phyloP scores from a whole-genome alignment of 2,888 invertebrate species.

The Galerucella calmariensis region DNA sequence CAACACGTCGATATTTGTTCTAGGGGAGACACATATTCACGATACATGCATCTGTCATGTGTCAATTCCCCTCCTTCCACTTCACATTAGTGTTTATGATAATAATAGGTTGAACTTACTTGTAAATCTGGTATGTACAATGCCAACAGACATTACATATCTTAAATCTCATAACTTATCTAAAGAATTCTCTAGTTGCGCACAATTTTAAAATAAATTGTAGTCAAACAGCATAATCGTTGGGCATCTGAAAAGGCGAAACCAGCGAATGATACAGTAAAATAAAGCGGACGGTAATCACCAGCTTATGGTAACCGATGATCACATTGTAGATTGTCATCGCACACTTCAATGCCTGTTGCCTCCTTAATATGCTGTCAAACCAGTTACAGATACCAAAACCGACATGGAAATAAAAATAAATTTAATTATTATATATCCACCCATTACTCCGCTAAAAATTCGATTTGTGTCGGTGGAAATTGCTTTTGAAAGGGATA shows the following conservation, averaged over 20 bases:
- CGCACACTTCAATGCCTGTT: conserved; percentile 46
- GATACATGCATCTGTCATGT: too few species aligned
- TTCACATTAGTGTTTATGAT: too few species aligned
- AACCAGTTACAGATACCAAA: conserved; percentile 42
- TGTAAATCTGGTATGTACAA: neutral
- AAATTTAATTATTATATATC: conserved; percentile 34
- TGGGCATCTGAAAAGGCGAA: conserved; percentile 27
- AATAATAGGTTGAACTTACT: neutral
- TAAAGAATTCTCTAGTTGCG: conserved; percentile 15
- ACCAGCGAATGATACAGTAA: conserved; percentile 34
- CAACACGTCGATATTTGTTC: too few species aligned
- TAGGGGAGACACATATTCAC: too few species aligned
- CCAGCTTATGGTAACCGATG: conserved; percentile 40
- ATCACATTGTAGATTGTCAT: conserved; percentile 51
- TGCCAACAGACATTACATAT: neutral
- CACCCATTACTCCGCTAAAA: conserved; percentile 25
- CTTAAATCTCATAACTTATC: conserved; percentile 11
- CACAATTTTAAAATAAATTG: conserved; percentile 24
- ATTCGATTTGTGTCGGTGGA: conserved; percentile 19
- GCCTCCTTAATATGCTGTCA: conserved; percentile 46
- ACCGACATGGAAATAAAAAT: conserved; percentile 42
- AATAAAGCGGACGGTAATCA: conserved; percentile 34
- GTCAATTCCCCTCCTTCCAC: too few species aligned
- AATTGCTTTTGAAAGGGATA: neutral
- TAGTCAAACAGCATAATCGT: conserved; percentile 25